A percentile compares a stretch with the other conserved stretches of the same genome.
These are phyloP conservation scores for Actinia tenebrosa DNA, from an alignment of 64 coral and sea anemone species.

Conservation along the genomic window DNA sequence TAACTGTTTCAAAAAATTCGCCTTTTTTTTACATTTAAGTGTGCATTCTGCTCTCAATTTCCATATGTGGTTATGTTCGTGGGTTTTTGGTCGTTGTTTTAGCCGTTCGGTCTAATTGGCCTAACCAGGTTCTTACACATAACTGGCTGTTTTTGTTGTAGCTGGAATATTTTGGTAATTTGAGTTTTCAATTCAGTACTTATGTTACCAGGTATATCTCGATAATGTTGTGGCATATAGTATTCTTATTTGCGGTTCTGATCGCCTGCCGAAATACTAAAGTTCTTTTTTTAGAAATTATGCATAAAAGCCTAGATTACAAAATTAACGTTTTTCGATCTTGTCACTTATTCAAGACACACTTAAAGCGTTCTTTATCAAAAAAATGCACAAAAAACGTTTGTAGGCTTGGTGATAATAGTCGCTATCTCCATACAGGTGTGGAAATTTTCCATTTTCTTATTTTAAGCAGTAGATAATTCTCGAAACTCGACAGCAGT, in stretches of 20 bases:
- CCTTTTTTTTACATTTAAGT: neutral
- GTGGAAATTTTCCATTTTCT: neutral
- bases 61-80: neutral
- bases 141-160: neutral
- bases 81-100: neutral
- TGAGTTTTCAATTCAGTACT: neutral
- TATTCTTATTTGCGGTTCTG: neutral
- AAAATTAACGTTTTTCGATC: slow-evolving; percentile 3
- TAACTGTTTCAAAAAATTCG: neutral
- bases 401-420: neutral
- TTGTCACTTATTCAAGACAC: neutral
- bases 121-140: neutral
- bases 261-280: neutral
- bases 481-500: neutral
- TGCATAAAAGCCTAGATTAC: neutral
- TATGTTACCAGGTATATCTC: neutral
- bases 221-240: neutral
- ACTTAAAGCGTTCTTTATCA: neutral
- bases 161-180: neutral
- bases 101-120: neutral
- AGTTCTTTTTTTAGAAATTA: neutral
- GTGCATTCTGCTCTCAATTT: neutral
- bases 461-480: neutral
- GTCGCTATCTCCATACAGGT: neutral
- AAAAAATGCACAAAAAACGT: neutral